phyloP scores from a whole-genome alignment of 2,113 vertebrate species.

The Patagioenas fasciata region DNA sequence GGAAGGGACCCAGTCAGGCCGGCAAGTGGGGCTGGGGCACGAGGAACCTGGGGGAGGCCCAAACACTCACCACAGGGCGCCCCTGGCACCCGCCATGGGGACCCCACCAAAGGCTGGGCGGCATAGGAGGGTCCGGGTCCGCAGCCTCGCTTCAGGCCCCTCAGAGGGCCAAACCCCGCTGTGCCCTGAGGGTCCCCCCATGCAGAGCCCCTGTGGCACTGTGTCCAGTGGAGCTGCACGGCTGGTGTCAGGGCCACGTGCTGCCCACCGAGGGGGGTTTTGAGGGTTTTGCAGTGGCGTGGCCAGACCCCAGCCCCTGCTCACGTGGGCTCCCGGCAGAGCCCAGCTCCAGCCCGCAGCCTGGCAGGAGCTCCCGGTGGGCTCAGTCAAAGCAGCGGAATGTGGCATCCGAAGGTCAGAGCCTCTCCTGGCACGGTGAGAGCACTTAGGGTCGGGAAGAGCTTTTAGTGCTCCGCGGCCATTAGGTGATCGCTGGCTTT shows the following conservation, averaged over 20 bases:
- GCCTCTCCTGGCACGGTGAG: neutral
- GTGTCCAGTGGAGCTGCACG: neutral
- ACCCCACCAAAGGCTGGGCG: neutral
- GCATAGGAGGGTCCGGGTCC: fast-evolving
- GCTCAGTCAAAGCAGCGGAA: neutral
- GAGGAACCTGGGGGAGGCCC: neutral
- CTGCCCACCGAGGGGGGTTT: neutral
- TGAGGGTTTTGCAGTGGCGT: fast-evolving
- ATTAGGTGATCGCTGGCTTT: neutral
- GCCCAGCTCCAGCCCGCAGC: neutral
- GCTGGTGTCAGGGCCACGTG: neutral
- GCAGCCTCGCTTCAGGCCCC: neutral
- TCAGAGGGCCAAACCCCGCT: fast-evolving
- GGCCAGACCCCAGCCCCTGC: neutral
- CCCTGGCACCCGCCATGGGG: neutral
- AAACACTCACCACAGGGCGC: neutral
- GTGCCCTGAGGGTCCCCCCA: fast-evolving
- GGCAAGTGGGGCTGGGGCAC: fast-evolving
- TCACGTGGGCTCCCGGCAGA: fast-evolving
- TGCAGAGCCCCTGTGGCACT: neutral
- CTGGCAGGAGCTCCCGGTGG: neutral
- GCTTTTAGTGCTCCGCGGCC: slow-evolving; percentile 37
- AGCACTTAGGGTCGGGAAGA: neutral
- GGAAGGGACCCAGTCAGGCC: neutral
- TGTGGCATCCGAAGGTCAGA: neutral